Base-by-base conservation (phyloP, 2,888 invertebrate genomes). In the Tyria jacobaeae region DNA sequence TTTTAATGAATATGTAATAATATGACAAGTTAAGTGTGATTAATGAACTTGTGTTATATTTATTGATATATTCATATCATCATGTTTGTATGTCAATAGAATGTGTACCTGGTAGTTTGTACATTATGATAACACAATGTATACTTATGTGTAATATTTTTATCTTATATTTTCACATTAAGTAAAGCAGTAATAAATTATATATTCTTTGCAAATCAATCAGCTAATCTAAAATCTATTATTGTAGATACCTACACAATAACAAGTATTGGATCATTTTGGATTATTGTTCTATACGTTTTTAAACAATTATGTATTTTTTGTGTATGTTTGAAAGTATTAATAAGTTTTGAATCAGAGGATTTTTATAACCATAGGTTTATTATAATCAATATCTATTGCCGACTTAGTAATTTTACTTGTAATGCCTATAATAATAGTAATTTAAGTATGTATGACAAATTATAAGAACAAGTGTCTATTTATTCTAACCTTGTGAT, bases 401-500 rank as follows among this genome's bases (percentile, higher is more conserved):
- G 27, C 2, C n/a, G 27, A 49, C 5, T 21, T 21, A 3, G 37
- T 53, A 49, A 15, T 31, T 53, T 53, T n/a, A 53, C 6, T 39
- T 64, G 52, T 62, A 57, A 68, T 53, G 9, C 37, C 9, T 66
- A 56, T 68, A 59, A 34, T 67, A 60, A 69, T 55, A 58, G 61
- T 63, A 39, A 56, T 62, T 62, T 71, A 69, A 57, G 57, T 74
- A 64, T 73, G 73, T 66, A 49, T 50, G 49, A 73, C 62, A 31
- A 31, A 70, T 62, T 61, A 37, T 75, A 67, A 63, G 61, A 73
- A 59, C 63, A 68, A 70, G 64, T 68, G 63, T 76, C 55, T 64
- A 75, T 73, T 76, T 75, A 59, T 63, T 54, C 60, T 70, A 70
- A 70, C 31, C 62, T 74, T 31, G 27, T 6, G 64, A 67, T 74